Base-by-base conservation (phyloP, 2,888 invertebrate genomes). In the Girardia tigrina region DNA sequence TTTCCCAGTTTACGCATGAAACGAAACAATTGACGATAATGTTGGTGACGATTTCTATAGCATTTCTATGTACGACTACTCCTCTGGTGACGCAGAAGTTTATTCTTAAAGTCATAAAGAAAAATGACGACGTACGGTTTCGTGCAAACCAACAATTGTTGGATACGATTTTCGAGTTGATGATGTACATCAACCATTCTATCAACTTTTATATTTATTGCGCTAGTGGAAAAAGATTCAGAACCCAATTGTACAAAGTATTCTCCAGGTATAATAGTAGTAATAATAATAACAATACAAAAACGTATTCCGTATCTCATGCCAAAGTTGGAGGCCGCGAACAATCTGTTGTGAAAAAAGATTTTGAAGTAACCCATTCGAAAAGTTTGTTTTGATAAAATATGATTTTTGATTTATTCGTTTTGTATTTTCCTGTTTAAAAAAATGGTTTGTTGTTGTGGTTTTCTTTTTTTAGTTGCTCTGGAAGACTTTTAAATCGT, bases 171-270 rank as follows among this genome's bases (percentile, higher is more conserved):
- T 16, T 70, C 26, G 76, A 77, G 26, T 26, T 76, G 23, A 23
- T 76, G 26, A 76, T 76, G 77, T 77, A 76, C 70, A 70, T 70
- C 27, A 76, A 76, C 42, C 77, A 76, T 29, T 56, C 76, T 8
- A 71, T 77, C 20, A 76, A 76, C 26, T 76, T 76, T 27, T 76
- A 77, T 26, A 70, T 76, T 16, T 76, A 76, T 29, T 76, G 77
- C 28, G 77, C 77, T 12, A 77, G 70, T 26, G 77, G 77, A 0
- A 23, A 28, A 26, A 8, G 70, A 77, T 76, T 76, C 28, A 27
- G 77, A 26, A 77, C n/a, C 1, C 75, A 77, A 42, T 29, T 76
- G n/a, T 16, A 23, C 6, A 56, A 16, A 56, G 23, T 56, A 8
- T 56, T 56, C n/a, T n/a, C n/a, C n/a, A n/a, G n/a, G n/a, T n/a